Percentiles rank a stretch among this genome's conserved stretches.
Evolutionary conservation across 2,888 invertebrate species (phyloP).

Genomic region (Clanis bilineata): DNA sequence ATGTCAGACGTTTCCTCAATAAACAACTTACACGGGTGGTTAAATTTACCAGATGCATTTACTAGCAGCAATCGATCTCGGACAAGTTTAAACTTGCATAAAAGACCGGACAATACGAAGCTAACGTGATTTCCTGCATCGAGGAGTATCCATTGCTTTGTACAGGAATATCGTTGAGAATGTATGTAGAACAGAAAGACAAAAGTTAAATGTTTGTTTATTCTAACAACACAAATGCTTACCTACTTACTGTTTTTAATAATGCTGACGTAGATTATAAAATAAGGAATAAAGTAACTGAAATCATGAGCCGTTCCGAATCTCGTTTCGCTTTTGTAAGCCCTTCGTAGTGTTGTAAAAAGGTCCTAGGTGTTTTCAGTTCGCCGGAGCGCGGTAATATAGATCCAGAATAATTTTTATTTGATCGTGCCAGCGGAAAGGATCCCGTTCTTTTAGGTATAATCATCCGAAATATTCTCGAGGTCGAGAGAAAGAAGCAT

Average conservation of each 20-base stretch:
- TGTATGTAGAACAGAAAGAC: background rate
- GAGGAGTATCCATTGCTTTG: conserved; percentile 7
- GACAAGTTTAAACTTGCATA: conserved; percentile 9
- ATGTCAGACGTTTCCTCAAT: conserved; percentile 7
- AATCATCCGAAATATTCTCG: background rate
- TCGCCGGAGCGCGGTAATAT: conserved; percentile 2
- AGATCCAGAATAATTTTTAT: background rate
- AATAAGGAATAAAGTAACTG: background rate
- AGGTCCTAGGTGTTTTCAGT: background rate
- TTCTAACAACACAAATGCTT: too few species aligned
- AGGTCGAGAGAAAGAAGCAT: background rate
- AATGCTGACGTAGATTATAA: too few species aligned
- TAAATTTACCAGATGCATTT: conserved; percentile 1
- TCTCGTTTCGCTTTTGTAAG: background rate
- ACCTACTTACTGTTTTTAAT: too few species aligned
- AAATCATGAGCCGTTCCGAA: background rate
- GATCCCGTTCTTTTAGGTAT: background rate
- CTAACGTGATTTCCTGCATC: conserved; percentile 7
- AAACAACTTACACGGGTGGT: background rate
- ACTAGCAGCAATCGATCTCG: background rate
- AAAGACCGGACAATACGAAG: background rate
- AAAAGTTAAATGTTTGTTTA: too few species aligned
- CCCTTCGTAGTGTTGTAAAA: background rate
- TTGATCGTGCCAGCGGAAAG: background rate
- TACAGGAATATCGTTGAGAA: background rate